phyloP scores from a whole-genome alignment of 2,797 vertebrate genomes.

The Anomalospiza imberbis region DNA sequence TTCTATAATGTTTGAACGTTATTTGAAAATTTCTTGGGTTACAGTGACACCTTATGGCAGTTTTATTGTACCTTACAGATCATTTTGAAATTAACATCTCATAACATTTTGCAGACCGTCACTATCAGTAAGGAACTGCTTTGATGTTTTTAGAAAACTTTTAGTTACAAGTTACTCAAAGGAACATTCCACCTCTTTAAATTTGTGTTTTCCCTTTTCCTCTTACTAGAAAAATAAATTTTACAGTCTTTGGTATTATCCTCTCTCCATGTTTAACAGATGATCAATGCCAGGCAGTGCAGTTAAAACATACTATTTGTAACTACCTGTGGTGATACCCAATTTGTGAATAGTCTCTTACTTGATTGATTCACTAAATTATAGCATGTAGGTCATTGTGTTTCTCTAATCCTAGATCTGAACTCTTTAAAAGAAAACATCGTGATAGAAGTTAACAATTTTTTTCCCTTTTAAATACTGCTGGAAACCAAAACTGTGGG shows the following conservation, averaged over 20 bases:
- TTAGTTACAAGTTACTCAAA: background rate
- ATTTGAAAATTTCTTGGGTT: background rate
- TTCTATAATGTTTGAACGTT: background rate
- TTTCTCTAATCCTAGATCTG: background rate
- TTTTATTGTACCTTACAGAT: background rate
- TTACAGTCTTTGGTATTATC: background rate
- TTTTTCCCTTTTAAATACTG: background rate
- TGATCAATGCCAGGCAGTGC: background rate
- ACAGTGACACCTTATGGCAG: conserved; percentile 74
- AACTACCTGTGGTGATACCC: background rate
- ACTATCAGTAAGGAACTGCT: background rate
- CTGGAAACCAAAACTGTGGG: background rate
- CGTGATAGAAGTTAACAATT: background rate
- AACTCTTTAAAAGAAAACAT: background rate
- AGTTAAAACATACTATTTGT: background rate
- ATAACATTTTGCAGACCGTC: background rate
- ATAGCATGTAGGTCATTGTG: background rate
- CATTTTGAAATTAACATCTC: background rate
- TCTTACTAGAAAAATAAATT: background rate
- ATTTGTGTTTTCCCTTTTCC: background rate
- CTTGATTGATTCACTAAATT: background rate
- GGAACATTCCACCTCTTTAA: background rate
- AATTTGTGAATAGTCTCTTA: background rate
- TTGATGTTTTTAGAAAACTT: background rate
- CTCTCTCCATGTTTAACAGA: background rate